A percentile compares a stretch with the other conserved stretches of the same genome.
Evolutionary conservation across 2,113 vertebrate species (phyloP).

Genomic region (Crotalus viridis): DNA sequence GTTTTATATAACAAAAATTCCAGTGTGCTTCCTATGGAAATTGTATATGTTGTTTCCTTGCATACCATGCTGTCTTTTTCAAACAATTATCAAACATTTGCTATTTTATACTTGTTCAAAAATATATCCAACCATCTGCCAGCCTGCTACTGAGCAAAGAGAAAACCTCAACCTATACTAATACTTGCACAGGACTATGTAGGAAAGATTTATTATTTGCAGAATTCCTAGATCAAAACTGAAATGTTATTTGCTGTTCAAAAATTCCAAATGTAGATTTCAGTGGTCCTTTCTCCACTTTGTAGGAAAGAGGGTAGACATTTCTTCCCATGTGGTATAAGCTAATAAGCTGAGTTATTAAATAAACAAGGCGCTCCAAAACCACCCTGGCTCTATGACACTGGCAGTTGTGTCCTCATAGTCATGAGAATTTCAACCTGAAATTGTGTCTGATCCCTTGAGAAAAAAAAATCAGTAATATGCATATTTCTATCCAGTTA

Average conservation of each 20-base stretch:
- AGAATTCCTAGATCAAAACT: background rate
- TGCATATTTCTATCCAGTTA: background rate
- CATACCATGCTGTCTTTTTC: background rate
- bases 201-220: background rate
- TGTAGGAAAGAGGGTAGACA: background rate
- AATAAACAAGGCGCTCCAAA: background rate
- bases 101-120: constrained; percentile 11
- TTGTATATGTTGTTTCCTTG: background rate
- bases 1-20: background rate
- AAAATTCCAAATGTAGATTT: background rate
- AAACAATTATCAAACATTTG: constrained; percentile 11
- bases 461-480: background rate
- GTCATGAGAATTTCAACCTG: background rate
- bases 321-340: too few relatives aligned
- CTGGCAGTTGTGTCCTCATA: background rate
- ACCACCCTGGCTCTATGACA: background rate
- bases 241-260: background rate
- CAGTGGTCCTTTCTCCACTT: background rate
- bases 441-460: background rate
- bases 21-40: background rate
- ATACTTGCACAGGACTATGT: background rate
- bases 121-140: background rate
- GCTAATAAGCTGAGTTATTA: background rate
- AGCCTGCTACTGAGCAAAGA: background rate
- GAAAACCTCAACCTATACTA: background rate